phyloP scores from a whole-genome alignment of 2,113 vertebrate genomes.

The Nannospalax galili region DNA sequence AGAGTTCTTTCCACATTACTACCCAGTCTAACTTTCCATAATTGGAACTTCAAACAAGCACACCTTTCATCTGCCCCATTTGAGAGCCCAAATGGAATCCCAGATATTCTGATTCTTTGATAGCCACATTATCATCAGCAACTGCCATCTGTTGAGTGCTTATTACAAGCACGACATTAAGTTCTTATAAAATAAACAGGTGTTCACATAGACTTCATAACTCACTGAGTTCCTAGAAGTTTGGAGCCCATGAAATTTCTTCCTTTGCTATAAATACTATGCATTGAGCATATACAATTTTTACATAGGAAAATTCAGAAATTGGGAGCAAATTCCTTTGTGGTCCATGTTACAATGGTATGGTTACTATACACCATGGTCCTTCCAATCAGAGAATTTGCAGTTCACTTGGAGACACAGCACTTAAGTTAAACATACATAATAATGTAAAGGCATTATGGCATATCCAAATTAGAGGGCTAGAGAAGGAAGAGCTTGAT shows the following conservation, averaged over 20 bases:
- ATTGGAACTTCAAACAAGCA: slow-evolving; percentile 20
- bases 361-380: neutral
- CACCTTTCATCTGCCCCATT: neutral
- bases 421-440: slow-evolving; percentile 18
- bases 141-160: neutral
- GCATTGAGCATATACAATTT: neutral
- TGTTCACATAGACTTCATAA: slow-evolving; percentile 6
- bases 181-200: slow-evolving; percentile 53
- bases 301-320: slow-evolving; percentile 22
- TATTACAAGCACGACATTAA: slow-evolving; percentile 35
- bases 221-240: neutral
- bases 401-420: neutral
- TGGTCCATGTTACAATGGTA: neutral
- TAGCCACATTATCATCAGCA: slow-evolving; percentile 43
- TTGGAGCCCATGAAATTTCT: slow-evolving; percentile 33
- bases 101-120: slow-evolving; percentile 48
- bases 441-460: slow-evolving; percentile 8
- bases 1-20: neutral
- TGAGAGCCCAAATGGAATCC: slow-evolving; percentile 38
- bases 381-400: neutral
- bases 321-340: slow-evolving; percentile 43
- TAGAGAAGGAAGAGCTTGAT: neutral
- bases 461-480: neutral
- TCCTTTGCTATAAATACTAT: slow-evolving; percentile 11
- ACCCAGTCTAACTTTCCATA: neutral